These are phyloP conservation scores for Hyperoodon ampullatus DNA, from an alignment of 2,113 vertebrate species.

Conservation along the genomic window DNA sequence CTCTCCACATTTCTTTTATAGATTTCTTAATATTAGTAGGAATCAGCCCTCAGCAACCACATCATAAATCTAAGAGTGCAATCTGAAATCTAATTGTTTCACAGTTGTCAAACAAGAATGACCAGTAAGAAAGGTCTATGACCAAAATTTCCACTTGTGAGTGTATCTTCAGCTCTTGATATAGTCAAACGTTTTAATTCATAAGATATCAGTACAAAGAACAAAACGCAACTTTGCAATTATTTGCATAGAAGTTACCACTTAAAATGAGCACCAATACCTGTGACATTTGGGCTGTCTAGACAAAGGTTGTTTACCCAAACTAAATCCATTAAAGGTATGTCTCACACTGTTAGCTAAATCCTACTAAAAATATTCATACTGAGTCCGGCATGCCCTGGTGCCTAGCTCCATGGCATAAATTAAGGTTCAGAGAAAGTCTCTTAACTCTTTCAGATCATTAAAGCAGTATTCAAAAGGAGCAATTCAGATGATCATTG, in stretches of 20 bases:
- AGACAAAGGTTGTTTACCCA: conserved; percentile 83
- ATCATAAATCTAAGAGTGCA: not conserved
- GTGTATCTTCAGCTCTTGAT: not conserved
- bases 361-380: conserved; percentile 78
- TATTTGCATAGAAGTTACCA: conserved; percentile 78
- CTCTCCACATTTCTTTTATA: not conserved
- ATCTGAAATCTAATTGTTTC: not conserved
- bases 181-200: conserved; percentile 40
- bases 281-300: conserved; percentile 82
- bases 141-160: not conserved
- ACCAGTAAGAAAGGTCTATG: not conserved
- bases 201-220: conserved; percentile 64
- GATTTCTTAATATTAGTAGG: not conserved
- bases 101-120: not conserved
- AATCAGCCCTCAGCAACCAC: not conserved
- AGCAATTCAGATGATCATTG: conserved; percentile 9
- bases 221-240: conserved; percentile 67
- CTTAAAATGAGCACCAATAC: conserved; percentile 80
- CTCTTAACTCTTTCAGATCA: conserved; percentile 75
- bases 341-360: conserved; percentile 80
- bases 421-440: conserved; percentile 68
- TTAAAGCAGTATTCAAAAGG: not conserved
- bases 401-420: conserved; percentile 74
- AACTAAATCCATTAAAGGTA: conserved; percentile 82
- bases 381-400: conserved; percentile 67